These are phyloP conservation scores for Dendroctonus ponderosae DNA, from an alignment of 1,140 invertebrate genomes.

Conservation along the genomic window DNA sequence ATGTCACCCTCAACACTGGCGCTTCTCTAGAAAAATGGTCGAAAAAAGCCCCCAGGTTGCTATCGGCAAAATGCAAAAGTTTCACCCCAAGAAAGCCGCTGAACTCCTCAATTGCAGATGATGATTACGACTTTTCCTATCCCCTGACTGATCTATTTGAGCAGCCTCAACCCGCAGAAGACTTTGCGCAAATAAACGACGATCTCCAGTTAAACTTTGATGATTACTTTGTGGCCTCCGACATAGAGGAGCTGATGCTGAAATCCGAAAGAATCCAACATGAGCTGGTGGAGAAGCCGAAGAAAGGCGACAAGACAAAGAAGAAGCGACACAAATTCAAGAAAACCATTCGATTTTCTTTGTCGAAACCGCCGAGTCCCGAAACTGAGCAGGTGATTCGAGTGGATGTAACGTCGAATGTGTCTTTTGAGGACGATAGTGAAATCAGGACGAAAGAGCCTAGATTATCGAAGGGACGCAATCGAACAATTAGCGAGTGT, in stretches of 20 bases:
- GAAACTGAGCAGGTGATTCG: conserved; percentile 47
- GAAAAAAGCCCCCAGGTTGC: conserved; percentile 35
- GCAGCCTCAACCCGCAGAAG: conserved; percentile 1
- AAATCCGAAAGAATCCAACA: conserved; percentile 11
- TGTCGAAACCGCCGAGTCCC: conserved; percentile 46
- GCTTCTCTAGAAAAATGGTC: conserved; percentile 37
- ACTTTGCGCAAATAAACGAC: background rate
- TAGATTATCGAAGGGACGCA: background rate
- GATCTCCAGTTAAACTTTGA: background rate
- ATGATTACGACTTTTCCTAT: conserved; percentile 21
- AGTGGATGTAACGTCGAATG: conserved; percentile 47
- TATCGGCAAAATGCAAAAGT: conserved; percentile 13
- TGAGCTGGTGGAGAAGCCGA: background rate
- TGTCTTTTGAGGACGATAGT: conserved; percentile 27
- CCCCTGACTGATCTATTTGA: conserved; percentile 9
- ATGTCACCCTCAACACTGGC: conserved; percentile 31
- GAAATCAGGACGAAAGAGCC: conserved; percentile 2
- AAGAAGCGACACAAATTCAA: conserved; percentile 35
- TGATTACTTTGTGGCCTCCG: conserved; percentile 22
- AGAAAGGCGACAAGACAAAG: conserved; percentile 20
- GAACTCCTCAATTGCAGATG: conserved; percentile 7
- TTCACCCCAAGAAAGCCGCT: background rate
- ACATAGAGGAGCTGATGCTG: conserved; percentile 35
- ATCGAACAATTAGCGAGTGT: conserved; percentile 1
- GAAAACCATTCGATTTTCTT: conserved; percentile 44